Evolutionary conservation across 2,113 vertebrate genomes (phyloP).

Genomic region (Tragulus kanchil): DNA sequence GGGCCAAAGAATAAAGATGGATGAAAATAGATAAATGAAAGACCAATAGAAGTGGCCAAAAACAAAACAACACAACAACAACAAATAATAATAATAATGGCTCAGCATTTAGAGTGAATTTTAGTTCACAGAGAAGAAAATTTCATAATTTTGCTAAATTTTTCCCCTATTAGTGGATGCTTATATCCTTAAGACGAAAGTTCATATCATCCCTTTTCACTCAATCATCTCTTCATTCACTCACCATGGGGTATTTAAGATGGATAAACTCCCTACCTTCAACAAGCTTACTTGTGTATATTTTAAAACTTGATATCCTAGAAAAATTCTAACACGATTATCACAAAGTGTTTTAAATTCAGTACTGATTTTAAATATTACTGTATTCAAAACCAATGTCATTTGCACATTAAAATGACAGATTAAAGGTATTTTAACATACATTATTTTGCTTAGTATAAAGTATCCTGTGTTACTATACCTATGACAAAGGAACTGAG

Average conservation of each 20-base stretch:
- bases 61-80: too few relatives aligned
- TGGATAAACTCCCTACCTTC: not conserved
- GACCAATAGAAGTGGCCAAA: not conserved
- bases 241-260: not conserved
- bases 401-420: constrained; percentile 21
- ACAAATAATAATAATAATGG: not conserved
- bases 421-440: not conserved
- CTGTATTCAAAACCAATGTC: not conserved
- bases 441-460: constrained; percentile 13
- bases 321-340: not conserved
- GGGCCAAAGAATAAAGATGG: too few relatives aligned
- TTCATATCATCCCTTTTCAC: not conserved
- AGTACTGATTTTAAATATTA: constrained; percentile 15
- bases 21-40: too few relatives aligned
- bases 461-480: not conserved
- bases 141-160: constrained; percentile 21
- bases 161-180: not conserved
- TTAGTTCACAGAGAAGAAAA: constrained; percentile 34
- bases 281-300: not conserved
- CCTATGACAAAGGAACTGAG: not conserved
- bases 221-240: not conserved
- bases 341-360: constrained; percentile 43
- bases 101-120: constrained; percentile 4
- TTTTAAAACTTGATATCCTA: constrained; percentile 36
- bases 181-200: not conserved